Conservation (phyloP, 2,888 invertebrate species). For the Lathronympha strigana region DNA sequence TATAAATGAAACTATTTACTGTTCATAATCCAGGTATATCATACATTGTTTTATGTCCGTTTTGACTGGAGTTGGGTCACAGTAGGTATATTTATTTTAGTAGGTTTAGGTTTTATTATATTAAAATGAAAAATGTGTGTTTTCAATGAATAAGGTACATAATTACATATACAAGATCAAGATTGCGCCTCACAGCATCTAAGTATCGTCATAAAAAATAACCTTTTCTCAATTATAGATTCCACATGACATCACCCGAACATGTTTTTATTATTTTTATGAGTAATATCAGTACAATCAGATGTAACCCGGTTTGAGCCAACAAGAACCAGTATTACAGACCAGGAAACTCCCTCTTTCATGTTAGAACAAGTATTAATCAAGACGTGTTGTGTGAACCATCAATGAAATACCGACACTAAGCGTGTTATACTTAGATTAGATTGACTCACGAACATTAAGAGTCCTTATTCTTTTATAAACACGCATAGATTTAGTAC, state of each 20-base stretch:
- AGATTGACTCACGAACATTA: background rate
- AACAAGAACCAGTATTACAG: constrained; percentile 1
- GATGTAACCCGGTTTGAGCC: background rate
- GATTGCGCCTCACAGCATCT: background rate
- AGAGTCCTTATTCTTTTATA: too few relatives aligned
- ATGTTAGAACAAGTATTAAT: constrained; percentile 19
- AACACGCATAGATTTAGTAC: too few relatives aligned
- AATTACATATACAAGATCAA: too few relatives aligned
- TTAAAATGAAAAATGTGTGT: too few relatives aligned
- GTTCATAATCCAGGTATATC: too few relatives aligned
- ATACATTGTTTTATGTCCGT: too few relatives aligned
- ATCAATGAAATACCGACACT: constrained; percentile 17
- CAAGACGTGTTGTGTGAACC: background rate
- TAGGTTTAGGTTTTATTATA: too few relatives aligned
- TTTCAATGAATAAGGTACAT: too few relatives aligned
- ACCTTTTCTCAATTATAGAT: background rate
- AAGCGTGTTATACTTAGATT: background rate
- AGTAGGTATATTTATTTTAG: too few relatives aligned
- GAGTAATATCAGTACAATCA: constrained; percentile 15
- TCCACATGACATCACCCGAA: background rate
- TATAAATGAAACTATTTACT: too few relatives aligned
- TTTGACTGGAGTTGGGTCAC: too few relatives aligned
- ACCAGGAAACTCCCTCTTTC: constrained; percentile 22
- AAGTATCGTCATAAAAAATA: background rate
- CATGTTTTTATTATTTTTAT: constrained; percentile 13